phyloP scores from a whole-genome alignment of 64 coral and sea anemone species.

The Stichodactyla mertensii region DNA sequence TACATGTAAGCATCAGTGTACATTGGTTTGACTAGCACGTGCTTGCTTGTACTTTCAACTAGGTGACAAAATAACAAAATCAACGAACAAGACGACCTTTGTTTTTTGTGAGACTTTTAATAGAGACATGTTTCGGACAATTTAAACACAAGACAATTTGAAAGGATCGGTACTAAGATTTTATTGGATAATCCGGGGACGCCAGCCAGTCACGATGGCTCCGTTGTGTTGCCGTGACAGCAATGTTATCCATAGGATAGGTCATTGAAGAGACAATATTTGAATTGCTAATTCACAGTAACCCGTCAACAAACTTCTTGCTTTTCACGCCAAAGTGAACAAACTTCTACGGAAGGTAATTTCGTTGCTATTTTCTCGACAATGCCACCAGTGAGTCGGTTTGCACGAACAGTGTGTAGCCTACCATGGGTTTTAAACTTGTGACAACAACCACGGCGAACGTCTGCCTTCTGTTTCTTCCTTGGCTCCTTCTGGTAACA shows the following conservation, averaged over 20 bases:
- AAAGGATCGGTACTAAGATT: neutral
- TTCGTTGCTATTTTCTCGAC: slow-evolving; percentile 1
- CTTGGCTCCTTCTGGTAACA: neutral
- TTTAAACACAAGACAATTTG: neutral
- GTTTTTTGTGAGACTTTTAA: neutral
- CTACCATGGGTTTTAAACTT: neutral
- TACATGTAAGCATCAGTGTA: neutral
- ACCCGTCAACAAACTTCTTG: neutral
- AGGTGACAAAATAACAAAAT: neutral
- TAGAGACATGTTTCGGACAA: neutral
- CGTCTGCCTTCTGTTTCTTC: neutral
- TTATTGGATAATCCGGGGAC: neutral
- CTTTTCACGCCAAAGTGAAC: neutral
- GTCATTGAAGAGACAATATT: neutral
- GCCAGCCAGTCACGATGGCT: neutral
- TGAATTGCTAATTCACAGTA: slow-evolving; percentile 9
- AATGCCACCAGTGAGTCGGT: neutral
- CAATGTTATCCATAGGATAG: neutral
- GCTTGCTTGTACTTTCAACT: neutral
- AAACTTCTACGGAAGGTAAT: neutral
- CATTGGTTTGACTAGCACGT: neutral
- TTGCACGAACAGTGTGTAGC: neutral
- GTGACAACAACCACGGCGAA: neutral
- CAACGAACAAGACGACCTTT: neutral
- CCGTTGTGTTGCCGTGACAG: neutral